Percentiles rank a stretch among this genome's conserved stretches.
Conservation (phyloP, 2,888 invertebrate species). For the Xylocampa areola region DNA sequence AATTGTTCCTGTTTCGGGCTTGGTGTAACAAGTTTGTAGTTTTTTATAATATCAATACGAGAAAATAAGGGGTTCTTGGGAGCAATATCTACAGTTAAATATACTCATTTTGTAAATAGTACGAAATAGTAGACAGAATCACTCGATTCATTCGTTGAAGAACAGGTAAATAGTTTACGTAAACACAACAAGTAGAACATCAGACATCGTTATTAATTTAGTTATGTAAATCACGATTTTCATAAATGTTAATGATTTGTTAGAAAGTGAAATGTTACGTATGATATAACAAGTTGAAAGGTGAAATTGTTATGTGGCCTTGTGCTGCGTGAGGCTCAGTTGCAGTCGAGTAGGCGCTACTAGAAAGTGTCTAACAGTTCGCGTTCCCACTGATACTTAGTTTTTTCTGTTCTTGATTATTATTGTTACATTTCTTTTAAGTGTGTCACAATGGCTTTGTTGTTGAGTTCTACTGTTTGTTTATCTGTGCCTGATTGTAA, state of each 20-base stretch:
- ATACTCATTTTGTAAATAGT: no score
- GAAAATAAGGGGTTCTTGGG: no score
- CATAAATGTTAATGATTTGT: constrained; percentile 47
- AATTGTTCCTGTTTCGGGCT: no score
- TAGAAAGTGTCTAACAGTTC: constrained; percentile 68
- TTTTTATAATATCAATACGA: no score
- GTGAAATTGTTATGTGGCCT: constrained; percentile 77
- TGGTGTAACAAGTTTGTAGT: no score
- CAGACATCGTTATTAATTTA: not conserved
- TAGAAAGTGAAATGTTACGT: constrained; percentile 76
- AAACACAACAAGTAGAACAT: constrained; percentile 9
- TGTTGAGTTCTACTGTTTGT: constrained; percentile 77
- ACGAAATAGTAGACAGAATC: no score
- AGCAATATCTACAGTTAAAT: no score
- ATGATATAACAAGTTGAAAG: constrained; percentile 84
- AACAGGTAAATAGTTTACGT: constrained; percentile 33
- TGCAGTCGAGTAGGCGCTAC: constrained; percentile 52
- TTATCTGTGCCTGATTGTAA: constrained; percentile 77
- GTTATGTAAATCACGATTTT: constrained; percentile 45
- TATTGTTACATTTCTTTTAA: constrained; percentile 43
- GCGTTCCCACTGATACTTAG: constrained; percentile 26
- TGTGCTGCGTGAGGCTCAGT: constrained; percentile 56
- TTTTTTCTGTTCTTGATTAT: constrained; percentile 30
- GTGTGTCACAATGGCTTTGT: constrained; percentile 66
- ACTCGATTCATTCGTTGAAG: constrained; percentile 6